These are phyloP conservation scores for Blera fallax DNA, from an alignment of 2,888 invertebrate species.

Conservation along the genomic window DNA sequence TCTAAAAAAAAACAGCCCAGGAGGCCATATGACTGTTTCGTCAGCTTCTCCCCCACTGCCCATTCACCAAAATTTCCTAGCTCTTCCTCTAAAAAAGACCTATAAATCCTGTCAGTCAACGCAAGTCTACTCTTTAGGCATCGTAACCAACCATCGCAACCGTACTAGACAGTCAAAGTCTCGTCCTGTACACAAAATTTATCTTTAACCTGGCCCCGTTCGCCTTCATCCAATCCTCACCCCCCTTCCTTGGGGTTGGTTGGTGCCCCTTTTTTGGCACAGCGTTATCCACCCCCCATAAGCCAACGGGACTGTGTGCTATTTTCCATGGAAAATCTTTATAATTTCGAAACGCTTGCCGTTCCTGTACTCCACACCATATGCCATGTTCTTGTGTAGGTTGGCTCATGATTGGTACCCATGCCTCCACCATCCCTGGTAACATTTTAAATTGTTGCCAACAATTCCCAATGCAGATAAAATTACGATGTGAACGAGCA, in stretches of 20 bases:
- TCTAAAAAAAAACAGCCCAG: background rate
- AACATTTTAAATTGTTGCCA: conserved; percentile 35
- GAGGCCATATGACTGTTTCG: background rate
- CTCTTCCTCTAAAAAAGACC: background rate
- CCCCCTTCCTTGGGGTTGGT: background rate
- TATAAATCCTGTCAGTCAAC: conserved; percentile 18
- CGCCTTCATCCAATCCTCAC: background rate
- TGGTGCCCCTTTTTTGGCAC: conserved; percentile 32
- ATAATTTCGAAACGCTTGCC: background rate
- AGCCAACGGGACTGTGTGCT: background rate
- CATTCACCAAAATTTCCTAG: background rate
- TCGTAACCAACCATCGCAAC: background rate
- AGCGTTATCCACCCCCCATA: conserved; percentile 21
- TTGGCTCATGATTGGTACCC: conserved; percentile 29
- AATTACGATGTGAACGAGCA: conserved; percentile 7
- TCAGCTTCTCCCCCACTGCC: background rate
- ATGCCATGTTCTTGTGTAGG: conserved; percentile 23
- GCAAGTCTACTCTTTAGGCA: background rate
- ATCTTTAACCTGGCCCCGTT: conserved; percentile 31
- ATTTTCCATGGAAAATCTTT: conserved; percentile 26
- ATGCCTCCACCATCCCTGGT: background rate
- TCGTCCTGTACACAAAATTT: background rate
- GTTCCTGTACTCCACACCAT: background rate
- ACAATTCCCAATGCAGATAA: conserved; percentile 40
- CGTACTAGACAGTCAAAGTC: background rate